Evolutionary conservation across 1,140 invertebrate genomes (phyloP).

Genomic region (Zophobas morio): DNA sequence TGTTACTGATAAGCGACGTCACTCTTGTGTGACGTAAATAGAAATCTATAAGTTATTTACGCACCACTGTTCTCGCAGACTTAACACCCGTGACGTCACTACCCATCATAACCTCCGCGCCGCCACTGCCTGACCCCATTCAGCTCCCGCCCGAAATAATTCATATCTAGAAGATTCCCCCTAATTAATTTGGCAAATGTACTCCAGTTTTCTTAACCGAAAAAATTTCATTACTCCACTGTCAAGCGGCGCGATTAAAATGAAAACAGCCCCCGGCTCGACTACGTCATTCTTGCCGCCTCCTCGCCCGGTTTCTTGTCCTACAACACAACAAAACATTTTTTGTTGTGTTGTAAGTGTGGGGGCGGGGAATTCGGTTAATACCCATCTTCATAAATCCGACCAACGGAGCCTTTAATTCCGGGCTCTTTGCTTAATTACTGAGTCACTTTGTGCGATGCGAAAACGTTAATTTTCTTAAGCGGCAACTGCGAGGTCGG

Average conservation of each 20-base stretch:
- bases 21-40: too few species aligned
- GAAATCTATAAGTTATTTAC: too few species aligned
- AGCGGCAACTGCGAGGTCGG: conserved; percentile 3
- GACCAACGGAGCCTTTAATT: background rate
- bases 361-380: background rate
- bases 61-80: too few species aligned
- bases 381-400: conserved; percentile 10
- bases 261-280: too few species aligned
- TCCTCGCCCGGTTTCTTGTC: background rate
- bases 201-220: background rate
- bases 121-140: too few species aligned
- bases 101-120: too few species aligned
- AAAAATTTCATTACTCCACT: background rate
- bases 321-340: background rate
- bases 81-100: too few species aligned
- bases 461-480: conserved; percentile 14
- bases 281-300: too few species aligned
- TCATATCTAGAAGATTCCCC: background rate
- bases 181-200: background rate
- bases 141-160: background rate
- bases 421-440: conserved; percentile 6
- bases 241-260: too few species aligned
- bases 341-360: background rate
- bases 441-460: background rate
- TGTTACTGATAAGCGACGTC: too few species aligned